Base-by-base conservation (phyloP, 2,888 invertebrate genomes). In the Drosophila cracens region DNA sequence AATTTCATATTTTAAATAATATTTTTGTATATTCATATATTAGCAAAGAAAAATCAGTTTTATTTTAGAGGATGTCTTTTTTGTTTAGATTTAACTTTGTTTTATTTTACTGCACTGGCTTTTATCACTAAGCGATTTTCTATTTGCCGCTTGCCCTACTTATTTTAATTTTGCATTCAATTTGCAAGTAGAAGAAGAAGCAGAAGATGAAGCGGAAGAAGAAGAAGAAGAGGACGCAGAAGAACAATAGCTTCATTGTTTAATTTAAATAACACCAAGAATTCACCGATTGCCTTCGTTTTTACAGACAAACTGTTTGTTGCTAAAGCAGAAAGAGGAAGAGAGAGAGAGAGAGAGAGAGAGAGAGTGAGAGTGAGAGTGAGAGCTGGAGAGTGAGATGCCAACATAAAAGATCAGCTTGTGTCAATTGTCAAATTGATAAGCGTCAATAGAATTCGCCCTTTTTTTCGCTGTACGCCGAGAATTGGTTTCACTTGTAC, bases 241-340 rank as follows among this genome's bases (percentile, higher is more conserved):
- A 21, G 51, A 78, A 79, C 78, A 79, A 79, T 65, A 75, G 57
- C 8, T 0, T 29, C 68, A 75, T 79, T 79, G 78, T 79, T 74
- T 48, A 2, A 25, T 18, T 11, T 53, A 11, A n/a, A 62, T 29
- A 62, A 53, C 34, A 56, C 46, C 68, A 77, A 69, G 52, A 46
- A 66, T 56, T 63, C 62, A 53, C 34, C 56, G 38, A 62, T 36
- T 54, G 58, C 40, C 58, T 21, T 65, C 25, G 21, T 46, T 16
- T 56, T 38, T 71, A 82, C 82, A 82, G 66, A 76, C 62, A 67
- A 79, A 68, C 68, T 66, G 71, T 71, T 79, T 83, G 83, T 82
- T 66, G 40, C n/a, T 36, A 53, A 43, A 36, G 25, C 25, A 40
- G 3, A 36, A 61, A 54, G 40, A 29, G n/a, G 51, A 1, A 25